Percentiles rank a stretch among this genome's conserved stretches.
Conservation (phyloP, 2,888 invertebrate genomes). For the Vannuccia rotundouncinata region DNA sequence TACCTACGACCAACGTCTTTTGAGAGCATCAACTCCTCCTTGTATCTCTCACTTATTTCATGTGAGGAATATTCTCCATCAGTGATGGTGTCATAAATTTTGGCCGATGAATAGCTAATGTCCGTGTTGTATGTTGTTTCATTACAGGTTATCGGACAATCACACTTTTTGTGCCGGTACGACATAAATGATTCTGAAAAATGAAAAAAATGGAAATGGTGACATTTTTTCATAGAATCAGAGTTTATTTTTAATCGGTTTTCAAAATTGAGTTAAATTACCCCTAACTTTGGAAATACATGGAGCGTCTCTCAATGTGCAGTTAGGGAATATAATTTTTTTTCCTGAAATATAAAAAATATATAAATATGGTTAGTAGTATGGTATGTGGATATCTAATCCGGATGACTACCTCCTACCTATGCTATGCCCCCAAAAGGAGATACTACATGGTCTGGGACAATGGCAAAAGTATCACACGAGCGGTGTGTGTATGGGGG, state of each 20-base stretch:
- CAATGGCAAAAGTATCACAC: no score
- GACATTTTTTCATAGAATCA: background rate
- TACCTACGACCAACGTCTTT: background rate
- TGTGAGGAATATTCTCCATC: background rate
- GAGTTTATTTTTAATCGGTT: background rate
- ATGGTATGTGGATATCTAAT: no score
- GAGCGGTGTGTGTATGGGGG: no score
- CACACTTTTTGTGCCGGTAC: background rate
- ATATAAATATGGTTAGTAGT: no score
- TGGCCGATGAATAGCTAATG: background rate
- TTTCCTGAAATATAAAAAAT: no score
- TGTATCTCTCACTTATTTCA: background rate
- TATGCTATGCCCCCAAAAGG: no score
- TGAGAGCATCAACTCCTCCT: background rate
- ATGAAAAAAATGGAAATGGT: background rate
- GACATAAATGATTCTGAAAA: background rate
- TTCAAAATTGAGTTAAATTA: background rate
- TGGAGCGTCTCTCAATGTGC: background rate
- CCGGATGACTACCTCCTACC: no score
- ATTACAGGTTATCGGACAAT: background rate
- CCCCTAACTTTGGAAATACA: background rate
- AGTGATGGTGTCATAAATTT: background rate
- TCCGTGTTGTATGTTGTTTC: background rate
- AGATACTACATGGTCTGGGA: no score
- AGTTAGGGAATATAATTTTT: background rate